Evolutionary conservation across 2,888 invertebrate species (phyloP).

Genomic region (Syrphus vitripennis): DNA sequence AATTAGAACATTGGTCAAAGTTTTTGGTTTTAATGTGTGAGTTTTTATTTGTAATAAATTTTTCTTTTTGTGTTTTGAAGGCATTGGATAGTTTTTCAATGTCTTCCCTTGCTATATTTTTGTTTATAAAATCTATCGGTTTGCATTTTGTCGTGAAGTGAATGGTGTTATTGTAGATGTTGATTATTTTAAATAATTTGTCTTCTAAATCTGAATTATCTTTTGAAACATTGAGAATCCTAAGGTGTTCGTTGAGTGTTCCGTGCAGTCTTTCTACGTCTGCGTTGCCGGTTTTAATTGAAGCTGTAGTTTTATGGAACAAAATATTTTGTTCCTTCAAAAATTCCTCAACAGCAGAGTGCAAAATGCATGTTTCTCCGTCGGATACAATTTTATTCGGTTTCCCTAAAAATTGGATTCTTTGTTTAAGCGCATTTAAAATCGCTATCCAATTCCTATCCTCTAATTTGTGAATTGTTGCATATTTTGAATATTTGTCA

Average conservation of each 20-base stretch:
- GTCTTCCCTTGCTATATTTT: slow-evolving; percentile 14
- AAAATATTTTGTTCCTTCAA: slow-evolving; percentile 16
- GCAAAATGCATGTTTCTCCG: too few species aligned
- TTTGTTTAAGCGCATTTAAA: slow-evolving; percentile 30
- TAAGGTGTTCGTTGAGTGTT: too few species aligned
- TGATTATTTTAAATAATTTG: too few species aligned
- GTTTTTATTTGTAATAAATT: background rate
- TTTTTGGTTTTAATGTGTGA: background rate
- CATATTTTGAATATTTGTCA: slow-evolving; percentile 38
- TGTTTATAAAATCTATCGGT: slow-evolving; percentile 47
- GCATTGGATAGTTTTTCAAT: background rate
- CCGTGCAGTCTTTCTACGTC: too few species aligned
- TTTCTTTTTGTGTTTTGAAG: background rate
- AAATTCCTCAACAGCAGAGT: slow-evolving; percentile 16
- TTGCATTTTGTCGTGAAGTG: slow-evolving; percentile 19
- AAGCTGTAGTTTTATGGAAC: slow-evolving; percentile 20
- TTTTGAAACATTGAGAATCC: too few species aligned
- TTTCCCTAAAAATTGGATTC: slow-evolving; percentile 31
- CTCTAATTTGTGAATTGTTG: slow-evolving; percentile 16
- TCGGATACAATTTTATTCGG: too few species aligned
- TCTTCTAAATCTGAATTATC: too few species aligned
- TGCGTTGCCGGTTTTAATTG: background rate
- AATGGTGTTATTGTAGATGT: too few species aligned
- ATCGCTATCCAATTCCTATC: slow-evolving; percentile 43
- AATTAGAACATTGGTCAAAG: background rate